Evolutionary conservation across 2,113 vertebrate genomes (phyloP), one percentile per base, ranked within the genome.

Genomic region (Xyliphius kryptos): DNA sequence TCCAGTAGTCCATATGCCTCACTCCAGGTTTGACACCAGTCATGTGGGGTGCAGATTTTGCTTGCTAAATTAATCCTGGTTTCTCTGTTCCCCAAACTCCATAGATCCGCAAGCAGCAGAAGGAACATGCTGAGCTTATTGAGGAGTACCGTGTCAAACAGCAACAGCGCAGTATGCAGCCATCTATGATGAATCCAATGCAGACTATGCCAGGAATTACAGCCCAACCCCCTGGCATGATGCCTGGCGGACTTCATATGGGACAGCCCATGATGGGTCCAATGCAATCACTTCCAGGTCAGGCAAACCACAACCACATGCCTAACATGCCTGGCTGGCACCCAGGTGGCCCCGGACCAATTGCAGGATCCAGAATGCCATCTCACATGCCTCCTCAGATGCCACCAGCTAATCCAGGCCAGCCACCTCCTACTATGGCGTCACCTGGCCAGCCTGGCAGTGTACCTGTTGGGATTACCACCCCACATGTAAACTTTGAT

Each of bases 101-200:
- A 6, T 56, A 99, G 96, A 97, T 99, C 66, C 89, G 94, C n/a
- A 99, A 97, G 72, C 95, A 98, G 67, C 96, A 98, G 83, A 99
- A 99, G 60, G 94, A 98, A 46, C 95, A 99, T 0, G 84, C 92
- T 0, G 96, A 97, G 63, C 84, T 98, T 3, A 99, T 99, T 0
- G 96, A 99, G 51, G 94, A 98, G 48, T 98, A 97, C 66, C 80
- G 88, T 1, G 89, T 86, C 74, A 95, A 96, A 10, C 93, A 94
- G 74, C 92, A 91, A 61, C 85, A 89, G 46, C 40, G 69, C n/a
- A 22, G 47, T 2, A 69, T 79, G 20, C 77, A 76, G 21, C 67
- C 54, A 47, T 32, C 85, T 68, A 77, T 80, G 7, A 79, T 87
- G 0, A 81, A 84, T 10, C 1, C n/a, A n/a, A n/a, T n/a, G n/a